Base-by-base conservation (phyloP, 2,113 vertebrate genomes). In the Oncorhynchus keta region DNA sequence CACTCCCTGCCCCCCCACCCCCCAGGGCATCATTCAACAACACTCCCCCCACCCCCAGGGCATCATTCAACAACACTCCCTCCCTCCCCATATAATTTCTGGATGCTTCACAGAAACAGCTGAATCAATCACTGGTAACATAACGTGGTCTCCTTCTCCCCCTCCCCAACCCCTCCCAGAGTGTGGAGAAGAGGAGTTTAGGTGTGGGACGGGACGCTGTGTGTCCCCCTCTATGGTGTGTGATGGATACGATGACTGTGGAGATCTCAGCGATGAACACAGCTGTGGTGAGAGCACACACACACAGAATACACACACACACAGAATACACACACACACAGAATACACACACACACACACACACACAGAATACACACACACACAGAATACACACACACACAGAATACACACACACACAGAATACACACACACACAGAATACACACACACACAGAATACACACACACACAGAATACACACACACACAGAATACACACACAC, bases 171-270 rank as follows among this genome's bases (percentile, higher is more conserved):
- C 32, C 32, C 32, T 7, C 32, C 32, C 32, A 99, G 98, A 93
- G n/a, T 99, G 97, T 83, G 84, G 92, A 14, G 87, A 90, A 0
- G 88, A 77, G 9, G 71, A 92, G 70, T 98, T 97, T 84, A 94
- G 73, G 0, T 99, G 98, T 16, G 88, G 88, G 71, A 99, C 96
- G 0, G 97, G 97, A 1, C 96, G 96, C 66, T 99, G 98, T 79
- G 89, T 99, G 24, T 90, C 93, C 65, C 89, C 91, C 0, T 84
- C 89, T 72, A 92, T 95, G 16, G 90, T 96, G 65, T 99, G 98
- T 86, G 97, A 99, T 24, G 96, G 98, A 0, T 98, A 98, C 0
- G 95, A 99, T 51, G 97, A 99, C 91, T 99, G 98, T 76, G 98
- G 96, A 71, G 98, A 99, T 81, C 92, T 99, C 78, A 99, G 97